These are phyloP conservation scores for Dasypogon diadema DNA, from an alignment of 2,888 invertebrate genomes.

Conservation along the genomic window DNA sequence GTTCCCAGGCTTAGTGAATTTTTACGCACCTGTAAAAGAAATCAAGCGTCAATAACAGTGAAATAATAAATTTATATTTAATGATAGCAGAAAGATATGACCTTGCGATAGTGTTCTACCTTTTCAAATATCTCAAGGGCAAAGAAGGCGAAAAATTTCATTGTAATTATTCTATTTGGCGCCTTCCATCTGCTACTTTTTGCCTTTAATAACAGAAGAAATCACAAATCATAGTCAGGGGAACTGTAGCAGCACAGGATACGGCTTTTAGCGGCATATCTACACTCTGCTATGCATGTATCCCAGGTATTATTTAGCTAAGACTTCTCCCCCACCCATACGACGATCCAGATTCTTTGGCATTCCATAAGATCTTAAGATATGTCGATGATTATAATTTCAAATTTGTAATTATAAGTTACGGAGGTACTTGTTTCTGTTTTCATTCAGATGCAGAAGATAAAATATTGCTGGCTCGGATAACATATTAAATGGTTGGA, in stretches of 20 bases:
- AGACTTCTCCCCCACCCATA: slow-evolving; percentile 32
- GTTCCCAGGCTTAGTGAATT: too few species aligned
- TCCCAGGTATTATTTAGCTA: not conserved
- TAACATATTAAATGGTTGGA: slow-evolving; percentile 36
- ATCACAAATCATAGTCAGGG: slow-evolving; percentile 34
- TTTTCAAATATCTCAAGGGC: slow-evolving; percentile 44
- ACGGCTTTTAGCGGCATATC: slow-evolving; percentile 21
- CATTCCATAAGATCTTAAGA: slow-evolving; percentile 25
- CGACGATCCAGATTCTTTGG: slow-evolving; percentile 14
- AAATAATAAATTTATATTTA: slow-evolving; percentile 37
- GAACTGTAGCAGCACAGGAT: slow-evolving; percentile 11
- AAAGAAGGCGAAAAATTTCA: slow-evolving; percentile 27
- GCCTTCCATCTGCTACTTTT: slow-evolving; percentile 48
- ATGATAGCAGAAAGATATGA: slow-evolving; percentile 25
- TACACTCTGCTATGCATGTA: not conserved
- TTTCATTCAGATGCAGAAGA: slow-evolving; percentile 15
- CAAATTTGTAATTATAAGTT: slow-evolving; percentile 45
- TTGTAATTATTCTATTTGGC: slow-evolving; percentile 47
- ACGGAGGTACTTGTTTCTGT: slow-evolving; percentile 40
- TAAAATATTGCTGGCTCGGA: slow-evolving; percentile 16
- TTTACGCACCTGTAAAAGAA: not conserved
- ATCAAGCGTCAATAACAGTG: slow-evolving; percentile 27
- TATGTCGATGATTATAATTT: slow-evolving; percentile 46
- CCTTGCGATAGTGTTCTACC: slow-evolving; percentile 30
- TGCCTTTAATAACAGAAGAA: slow-evolving; percentile 33